Evolutionary conservation across 2,888 invertebrate genomes (phyloP).

Genomic region (Nomada hirtipes): DNA sequence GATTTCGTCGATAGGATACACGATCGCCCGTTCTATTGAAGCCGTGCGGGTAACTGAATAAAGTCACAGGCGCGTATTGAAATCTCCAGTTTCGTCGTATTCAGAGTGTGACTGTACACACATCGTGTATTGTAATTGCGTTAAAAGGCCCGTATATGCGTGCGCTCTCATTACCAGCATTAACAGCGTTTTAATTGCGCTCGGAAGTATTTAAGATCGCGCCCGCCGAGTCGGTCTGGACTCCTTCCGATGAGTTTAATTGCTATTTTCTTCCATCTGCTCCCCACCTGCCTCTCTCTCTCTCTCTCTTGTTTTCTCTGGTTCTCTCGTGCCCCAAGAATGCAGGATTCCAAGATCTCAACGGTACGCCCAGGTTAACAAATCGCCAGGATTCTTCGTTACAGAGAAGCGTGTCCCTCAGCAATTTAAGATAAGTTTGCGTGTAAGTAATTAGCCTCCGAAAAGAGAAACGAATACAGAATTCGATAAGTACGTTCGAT

Average conservation of each 20-base stretch:
- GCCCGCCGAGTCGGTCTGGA: conserved; percentile 21
- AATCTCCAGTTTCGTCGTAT: conserved; percentile 76
- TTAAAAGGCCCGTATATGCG: conserved; percentile 69
- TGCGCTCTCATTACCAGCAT: conserved; percentile 72
- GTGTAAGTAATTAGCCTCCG: background rate
- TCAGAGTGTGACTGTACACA: conserved; percentile 78
- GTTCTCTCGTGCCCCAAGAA: background rate
- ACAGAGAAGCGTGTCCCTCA: background rate
- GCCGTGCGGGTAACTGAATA: conserved; percentile 27
- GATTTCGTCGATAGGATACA: conserved; percentile 17
- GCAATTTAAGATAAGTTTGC: background rate
- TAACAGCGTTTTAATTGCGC: conserved; percentile 79
- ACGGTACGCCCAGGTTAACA: background rate
- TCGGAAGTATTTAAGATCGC: conserved; percentile 38
- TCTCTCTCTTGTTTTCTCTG: no score
- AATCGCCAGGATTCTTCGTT: conserved; percentile 1
- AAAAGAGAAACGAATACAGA: background rate
- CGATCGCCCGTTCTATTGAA: background rate
- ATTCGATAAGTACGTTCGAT: background rate
- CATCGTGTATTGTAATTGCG: conserved; percentile 67
- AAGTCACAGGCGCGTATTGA: conserved; percentile 69
- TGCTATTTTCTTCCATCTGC: conserved; percentile 23
- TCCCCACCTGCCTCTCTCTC: background rate
- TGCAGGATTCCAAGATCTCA: background rate
- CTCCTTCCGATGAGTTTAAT: conserved; percentile 44